A percentile compares a stretch with the other conserved stretches of the same genome.
Evolutionary conservation across 2,113 vertebrate genomes (phyloP).

Genomic region (Callithrix jacchus): DNA sequence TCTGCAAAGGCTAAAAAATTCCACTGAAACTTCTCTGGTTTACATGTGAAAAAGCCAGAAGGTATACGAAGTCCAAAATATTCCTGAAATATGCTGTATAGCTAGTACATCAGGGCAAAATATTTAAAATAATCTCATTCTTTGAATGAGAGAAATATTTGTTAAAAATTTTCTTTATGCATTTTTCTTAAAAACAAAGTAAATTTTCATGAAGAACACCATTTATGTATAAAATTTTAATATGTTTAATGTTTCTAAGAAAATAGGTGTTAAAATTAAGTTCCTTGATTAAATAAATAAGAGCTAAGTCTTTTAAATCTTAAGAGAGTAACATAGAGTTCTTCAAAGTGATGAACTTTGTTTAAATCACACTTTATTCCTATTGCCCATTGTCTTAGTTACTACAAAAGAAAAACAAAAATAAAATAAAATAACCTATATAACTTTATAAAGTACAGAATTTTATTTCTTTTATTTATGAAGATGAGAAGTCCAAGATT

Average conservation of each 20-base stretch:
- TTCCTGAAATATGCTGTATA: background rate
- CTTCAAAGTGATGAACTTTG: background rate
- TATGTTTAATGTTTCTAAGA: background rate
- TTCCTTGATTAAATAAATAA: background rate
- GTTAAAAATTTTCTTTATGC: background rate
- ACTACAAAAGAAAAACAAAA: background rate
- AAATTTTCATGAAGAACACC: background rate
- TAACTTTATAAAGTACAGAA: background rate
- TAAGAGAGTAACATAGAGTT: background rate
- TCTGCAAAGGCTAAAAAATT: slow-evolving; percentile 70
- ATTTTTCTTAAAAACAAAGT: background rate
- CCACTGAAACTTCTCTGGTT: slow-evolving; percentile 30
- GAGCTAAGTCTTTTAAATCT: background rate
- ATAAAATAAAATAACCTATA: background rate
- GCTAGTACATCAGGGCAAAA: background rate
- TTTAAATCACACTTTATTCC: background rate
- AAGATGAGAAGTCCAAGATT: background rate
- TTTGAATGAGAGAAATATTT: background rate
- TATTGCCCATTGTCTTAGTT: background rate
- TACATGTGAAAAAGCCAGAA: slow-evolving; percentile 35
- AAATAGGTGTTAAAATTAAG: background rate
- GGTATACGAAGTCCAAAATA: slow-evolving; percentile 34
- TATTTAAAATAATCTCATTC: background rate
- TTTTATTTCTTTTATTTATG: background rate
- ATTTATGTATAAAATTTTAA: background rate